Percentiles rank a stretch among this genome's conserved stretches.
phyloP scores from a whole-genome alignment of 2,797 vertebrate species.

The Nyctalus aviator region DNA sequence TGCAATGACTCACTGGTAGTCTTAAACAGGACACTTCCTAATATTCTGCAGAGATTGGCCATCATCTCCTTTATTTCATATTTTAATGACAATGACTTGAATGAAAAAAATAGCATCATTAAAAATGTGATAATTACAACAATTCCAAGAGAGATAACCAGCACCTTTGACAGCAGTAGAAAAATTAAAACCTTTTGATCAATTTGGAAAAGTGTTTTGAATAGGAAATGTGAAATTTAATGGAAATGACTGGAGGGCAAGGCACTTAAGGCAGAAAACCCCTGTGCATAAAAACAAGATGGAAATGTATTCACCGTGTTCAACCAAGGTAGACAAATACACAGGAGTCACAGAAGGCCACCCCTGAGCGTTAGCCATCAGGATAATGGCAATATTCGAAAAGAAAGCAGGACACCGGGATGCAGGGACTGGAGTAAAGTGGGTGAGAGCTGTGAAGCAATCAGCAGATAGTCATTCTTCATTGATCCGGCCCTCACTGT shows the following conservation, averaged over 20 bases:
- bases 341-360: constrained; percentile 35
- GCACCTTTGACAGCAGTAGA: constrained; percentile 44
- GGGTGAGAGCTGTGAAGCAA: neutral
- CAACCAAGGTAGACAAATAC: neutral
- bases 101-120: constrained; percentile 61
- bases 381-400: constrained; percentile 51
- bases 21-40: neutral
- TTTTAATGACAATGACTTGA: constrained; percentile 59
- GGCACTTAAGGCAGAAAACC: constrained; percentile 49
- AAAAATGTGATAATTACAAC: constrained; percentile 62
- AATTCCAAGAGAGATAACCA: constrained; percentile 40
- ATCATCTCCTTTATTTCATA: constrained; percentile 32
- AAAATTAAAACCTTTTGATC: constrained; percentile 70
- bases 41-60: constrained; percentile 2
- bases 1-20: constrained; percentile 42
- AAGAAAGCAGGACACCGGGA: constrained; percentile 50
- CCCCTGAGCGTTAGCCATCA: neutral
- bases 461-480: constrained; percentile 36
- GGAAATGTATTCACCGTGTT: constrained; percentile 51
- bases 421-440: neutral
- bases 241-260: constrained; percentile 60
- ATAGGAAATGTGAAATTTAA: constrained; percentile 62
- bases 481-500: neutral
- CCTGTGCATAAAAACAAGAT: constrained; percentile 11
- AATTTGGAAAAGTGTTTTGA: constrained; percentile 64